Percentiles rank a stretch among this genome's conserved stretches.
Conservation (phyloP, 2,113 vertebrate species). For the Calypte anna region DNA sequence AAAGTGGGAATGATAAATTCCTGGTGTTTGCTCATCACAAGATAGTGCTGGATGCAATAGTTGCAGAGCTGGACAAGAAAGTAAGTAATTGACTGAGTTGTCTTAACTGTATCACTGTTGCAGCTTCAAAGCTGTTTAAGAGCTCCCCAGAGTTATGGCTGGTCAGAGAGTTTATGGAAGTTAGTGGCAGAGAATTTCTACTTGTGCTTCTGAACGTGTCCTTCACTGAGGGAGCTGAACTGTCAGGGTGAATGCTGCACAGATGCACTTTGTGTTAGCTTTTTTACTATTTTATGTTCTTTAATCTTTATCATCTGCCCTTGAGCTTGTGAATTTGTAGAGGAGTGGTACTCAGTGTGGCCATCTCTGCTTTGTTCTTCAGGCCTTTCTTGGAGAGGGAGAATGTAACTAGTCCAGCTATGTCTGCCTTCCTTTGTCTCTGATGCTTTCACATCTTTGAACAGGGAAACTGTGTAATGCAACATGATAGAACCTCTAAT, state of each 20-base stretch:
- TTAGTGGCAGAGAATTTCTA: not conserved
- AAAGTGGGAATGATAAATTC: slow-evolving; percentile 93
- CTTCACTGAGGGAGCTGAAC: not conserved
- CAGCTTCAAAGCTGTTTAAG: not conserved
- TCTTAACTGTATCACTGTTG: not conserved
- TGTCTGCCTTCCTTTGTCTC: not conserved
- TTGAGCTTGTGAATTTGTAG: not conserved
- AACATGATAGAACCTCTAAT: not conserved
- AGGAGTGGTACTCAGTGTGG: not conserved
- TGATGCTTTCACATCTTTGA: not conserved
- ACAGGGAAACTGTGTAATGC: not conserved
- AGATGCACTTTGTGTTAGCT: not conserved
- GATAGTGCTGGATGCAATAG: slow-evolving; percentile 86
- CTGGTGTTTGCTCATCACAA: slow-evolving; percentile 97
- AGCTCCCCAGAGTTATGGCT: not conserved
- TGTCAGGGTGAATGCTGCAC: not conserved
- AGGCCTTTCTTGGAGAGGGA: not conserved
- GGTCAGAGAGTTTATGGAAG: not conserved
- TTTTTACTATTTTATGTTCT: not conserved
- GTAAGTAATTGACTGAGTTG: slow-evolving; percentile 69
- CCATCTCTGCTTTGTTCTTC: not conserved
- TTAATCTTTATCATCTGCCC: not conserved
- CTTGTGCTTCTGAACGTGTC: not conserved
- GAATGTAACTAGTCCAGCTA: not conserved
- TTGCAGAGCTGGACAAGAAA: slow-evolving; percentile 84